These are phyloP conservation scores for Pogonomyrmex barbatus DNA, from an alignment of 1,140 invertebrate species.

Conservation along the genomic window DNA sequence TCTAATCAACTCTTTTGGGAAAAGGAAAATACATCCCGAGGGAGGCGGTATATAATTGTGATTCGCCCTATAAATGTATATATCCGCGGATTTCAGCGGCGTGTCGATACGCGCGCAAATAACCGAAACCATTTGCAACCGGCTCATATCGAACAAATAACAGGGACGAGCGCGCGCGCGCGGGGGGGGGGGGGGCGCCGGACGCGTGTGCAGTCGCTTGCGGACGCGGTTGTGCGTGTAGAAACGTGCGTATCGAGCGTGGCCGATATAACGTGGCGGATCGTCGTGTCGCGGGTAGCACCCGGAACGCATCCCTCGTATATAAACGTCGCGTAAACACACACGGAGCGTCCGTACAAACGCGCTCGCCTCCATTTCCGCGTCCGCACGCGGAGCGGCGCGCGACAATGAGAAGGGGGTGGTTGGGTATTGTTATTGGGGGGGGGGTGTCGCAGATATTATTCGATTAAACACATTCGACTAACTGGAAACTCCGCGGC, in stretches of 20 bases:
- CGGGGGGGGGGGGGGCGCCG: not conserved
- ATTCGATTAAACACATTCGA: conserved; percentile 72
- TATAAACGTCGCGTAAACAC: conserved; percentile 8
- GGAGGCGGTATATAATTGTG: conserved; percentile 4
- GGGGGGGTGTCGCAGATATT: conserved; percentile 63
- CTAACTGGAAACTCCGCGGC: conserved; percentile 67
- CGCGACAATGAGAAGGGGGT: conserved; percentile 25
- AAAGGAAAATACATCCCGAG: not conserved
- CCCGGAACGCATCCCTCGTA: not conserved
- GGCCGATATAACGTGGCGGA: not conserved
- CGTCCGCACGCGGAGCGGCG: not conserved
- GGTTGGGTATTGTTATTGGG: conserved; percentile 62
- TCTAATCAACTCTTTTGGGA: not conserved
- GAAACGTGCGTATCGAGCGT: conserved; percentile 52
- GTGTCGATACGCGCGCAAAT: conserved; percentile 28
- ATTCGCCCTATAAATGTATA: conserved; percentile 1
- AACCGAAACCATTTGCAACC: conserved; percentile 23
- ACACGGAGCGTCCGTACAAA: not conserved
- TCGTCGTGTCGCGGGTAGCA: not conserved
- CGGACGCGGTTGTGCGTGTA: conserved; percentile 47
- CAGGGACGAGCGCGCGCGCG: not conserved
- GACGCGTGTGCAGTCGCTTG: conserved; percentile 39
- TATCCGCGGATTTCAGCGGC: not conserved
- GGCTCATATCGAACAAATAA: conserved; percentile 58
- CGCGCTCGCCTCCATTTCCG: conserved; percentile 39